Base-by-base conservation (phyloP, 2,113 vertebrate genomes). In the Uria aalge region DNA sequence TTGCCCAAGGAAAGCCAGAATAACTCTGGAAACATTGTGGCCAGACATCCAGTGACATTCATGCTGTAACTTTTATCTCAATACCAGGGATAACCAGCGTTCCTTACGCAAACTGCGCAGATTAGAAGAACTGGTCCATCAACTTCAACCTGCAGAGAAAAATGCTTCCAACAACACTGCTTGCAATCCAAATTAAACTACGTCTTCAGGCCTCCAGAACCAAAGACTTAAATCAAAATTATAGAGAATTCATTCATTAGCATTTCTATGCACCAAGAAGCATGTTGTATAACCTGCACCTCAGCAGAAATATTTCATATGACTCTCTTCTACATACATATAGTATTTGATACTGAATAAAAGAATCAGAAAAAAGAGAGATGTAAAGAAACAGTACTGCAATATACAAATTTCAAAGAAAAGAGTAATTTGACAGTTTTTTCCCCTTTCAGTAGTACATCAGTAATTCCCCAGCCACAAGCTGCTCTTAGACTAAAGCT, bases 61-160 rank as follows among this genome's bases (percentile, higher is more conserved):
- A 23, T 5, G 2, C 48, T 68, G 30, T 11, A 82, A 53, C 60
- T 80, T 73, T 9, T 43, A 41, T 67, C 57, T 66, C 57, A 38
- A 34, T 14, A 38, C 22, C 53, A 67, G 12, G 14, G 30, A 78
- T 60, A 38, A 68, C 10, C 40, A 20, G 11, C 3, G 8, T 5
- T 92, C 77, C 83, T 74, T 29, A 43, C 5, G 64, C 32, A 84
- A 84, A 88, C 30, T 22, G 32, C 4, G 0, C 45, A 74, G 52
- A 60, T 91, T 12, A 87, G 88, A 92, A 94, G 80, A 94, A 94
- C 94, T 72, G 86, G 88, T 81, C 91, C 20, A 29, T 72, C 92
- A 94, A 26, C 88, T 81, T 84, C 79, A 74, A 27, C 34, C 52
- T 48, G 43, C 63, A 83, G 40, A 91, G 62, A 69, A 66, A 93